A percentile compares a stretch with the other conserved stretches of the same genome.
Conservation (phyloP, 2,113 vertebrate genomes). For the Pithys albifrons region DNA sequence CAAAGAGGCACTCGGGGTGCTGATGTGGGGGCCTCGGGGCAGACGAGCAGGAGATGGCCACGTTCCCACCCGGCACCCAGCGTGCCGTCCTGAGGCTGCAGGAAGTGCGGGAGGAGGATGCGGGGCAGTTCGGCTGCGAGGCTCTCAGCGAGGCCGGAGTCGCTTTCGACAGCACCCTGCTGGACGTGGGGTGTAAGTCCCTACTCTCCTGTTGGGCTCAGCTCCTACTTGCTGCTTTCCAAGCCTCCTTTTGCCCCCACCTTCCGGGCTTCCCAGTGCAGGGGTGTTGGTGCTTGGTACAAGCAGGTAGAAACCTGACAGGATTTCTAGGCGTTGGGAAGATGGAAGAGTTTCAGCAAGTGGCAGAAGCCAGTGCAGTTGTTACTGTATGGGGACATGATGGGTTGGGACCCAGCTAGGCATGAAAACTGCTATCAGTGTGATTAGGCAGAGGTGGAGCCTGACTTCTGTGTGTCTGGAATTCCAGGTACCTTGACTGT, state of each 20-base stretch:
- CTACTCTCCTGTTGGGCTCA: too few species aligned
- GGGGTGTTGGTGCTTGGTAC: neutral
- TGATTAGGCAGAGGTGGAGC: neutral
- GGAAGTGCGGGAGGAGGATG: slow-evolving; percentile 76
- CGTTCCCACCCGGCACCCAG: slow-evolving; percentile 60
- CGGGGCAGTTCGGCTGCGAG: slow-evolving; percentile 83
- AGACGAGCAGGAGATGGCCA: slow-evolving; percentile 80
- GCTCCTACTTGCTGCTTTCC: neutral
- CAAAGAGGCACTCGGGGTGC: fast-evolving
- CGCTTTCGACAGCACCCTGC: slow-evolving; percentile 65
- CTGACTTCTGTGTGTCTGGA: neutral
- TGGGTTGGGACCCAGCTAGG: neutral
- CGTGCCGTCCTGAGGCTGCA: slow-evolving; percentile 77
- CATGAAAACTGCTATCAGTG: neutral
- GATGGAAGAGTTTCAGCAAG: neutral
- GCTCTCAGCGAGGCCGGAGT: slow-evolving; percentile 77
- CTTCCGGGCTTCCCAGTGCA: fast-evolving
- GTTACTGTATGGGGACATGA: fast-evolving
- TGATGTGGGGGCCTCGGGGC: neutral
- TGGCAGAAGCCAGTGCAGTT: neutral
- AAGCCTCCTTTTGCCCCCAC: neutral
- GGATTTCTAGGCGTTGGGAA: neutral
- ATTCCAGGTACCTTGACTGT: fast-evolving
- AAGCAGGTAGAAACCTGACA: neutral
- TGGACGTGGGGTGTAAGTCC: slow-evolving; percentile 88